Base-by-base conservation (phyloP, 64 coral and sea anemone species). In the Montipora cactus region DNA sequence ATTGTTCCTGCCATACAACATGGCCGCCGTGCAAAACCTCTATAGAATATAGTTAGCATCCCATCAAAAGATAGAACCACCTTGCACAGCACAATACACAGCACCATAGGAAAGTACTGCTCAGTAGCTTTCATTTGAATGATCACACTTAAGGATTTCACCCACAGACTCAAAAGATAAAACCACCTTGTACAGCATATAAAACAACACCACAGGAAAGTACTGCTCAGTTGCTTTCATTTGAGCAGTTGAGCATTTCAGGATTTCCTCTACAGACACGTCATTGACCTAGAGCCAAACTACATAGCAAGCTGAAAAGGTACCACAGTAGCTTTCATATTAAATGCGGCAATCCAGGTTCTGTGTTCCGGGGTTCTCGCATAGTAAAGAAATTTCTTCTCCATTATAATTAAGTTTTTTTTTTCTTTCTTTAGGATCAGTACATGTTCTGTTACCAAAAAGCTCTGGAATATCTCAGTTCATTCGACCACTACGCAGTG, bases 381-480 rank as follows among this genome's bases (percentile, higher is more conserved):
- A 37, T 0, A 37, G 0, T 37, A 37, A 37, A 15, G 5, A 81
- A 74, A 8, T 3, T 23, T 12, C 21, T 44, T 7, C 8, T 53
- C 44, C 8, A 2, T 84, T n/a, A 11, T 75, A 37, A 70, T 44
- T 46, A 69, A 47, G 46, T 23, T 18, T 7, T 21, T 16, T 16
- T 4, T 5, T 58, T 82, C 45, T 21, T 77, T 57, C 50, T 93
- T n/a, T 51, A 98, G 96, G 96, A 95, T 10, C 96, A 98, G 66
- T 98, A 98, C 45, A 55, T 98, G 5, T 98, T 98, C 85, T 98
- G 96, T 77, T 98, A 98, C 77, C 91, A 98, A 86, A 98, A 90
- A 12, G 96, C 96, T 3, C 66, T 98, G 28, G 96, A 98, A 79
- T 98, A 98, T 79, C 96, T 98, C 5, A 90, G 93, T 18, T 98